These are phyloP conservation scores for Patella vulgata DNA, from an alignment of 1,140 invertebrate genomes.

Conservation along the genomic window DNA sequence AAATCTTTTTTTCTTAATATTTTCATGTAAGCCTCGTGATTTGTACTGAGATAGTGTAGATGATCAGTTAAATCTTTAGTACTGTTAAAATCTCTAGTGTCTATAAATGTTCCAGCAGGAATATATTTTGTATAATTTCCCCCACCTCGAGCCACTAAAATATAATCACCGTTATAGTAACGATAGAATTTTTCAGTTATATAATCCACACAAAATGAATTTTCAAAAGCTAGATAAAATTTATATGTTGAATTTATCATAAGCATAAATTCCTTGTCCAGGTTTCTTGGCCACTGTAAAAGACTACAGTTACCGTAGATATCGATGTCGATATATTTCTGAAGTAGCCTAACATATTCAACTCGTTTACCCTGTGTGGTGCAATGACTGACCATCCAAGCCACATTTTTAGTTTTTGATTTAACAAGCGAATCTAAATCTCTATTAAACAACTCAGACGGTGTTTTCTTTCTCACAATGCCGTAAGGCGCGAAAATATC, in stretches of 20 bases:
- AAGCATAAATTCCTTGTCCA: slow-evolving; percentile 82
- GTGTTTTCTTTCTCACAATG: slow-evolving; percentile 1
- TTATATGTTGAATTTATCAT: slow-evolving; percentile 96
- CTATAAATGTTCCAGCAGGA: too few species aligned
- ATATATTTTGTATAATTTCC: too few species aligned
- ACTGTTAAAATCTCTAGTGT: too few species aligned
- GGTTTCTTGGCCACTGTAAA: slow-evolving; percentile 36
- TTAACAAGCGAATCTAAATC: not conserved
- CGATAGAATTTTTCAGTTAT: slow-evolving; percentile 92
- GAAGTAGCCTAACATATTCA: slow-evolving; percentile 69
- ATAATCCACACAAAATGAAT: too few species aligned
- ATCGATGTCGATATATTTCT: slow-evolving; percentile 71
- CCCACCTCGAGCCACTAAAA: slow-evolving; percentile 91
- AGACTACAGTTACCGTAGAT: slow-evolving; percentile 72
- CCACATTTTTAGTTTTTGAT: slow-evolving; percentile 56
- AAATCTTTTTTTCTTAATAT: too few species aligned
- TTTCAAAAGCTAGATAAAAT: too few species aligned
- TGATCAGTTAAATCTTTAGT: too few species aligned
- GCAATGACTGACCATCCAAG: slow-evolving; percentile 76
- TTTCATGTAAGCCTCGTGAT: too few species aligned
- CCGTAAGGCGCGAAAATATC: slow-evolving; percentile 10
- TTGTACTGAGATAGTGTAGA: too few species aligned
- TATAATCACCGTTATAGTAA: slow-evolving; percentile 70
- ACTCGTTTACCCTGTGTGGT: slow-evolving; percentile 68
- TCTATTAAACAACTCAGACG: too few species aligned